A percentile compares a stretch with the other conserved stretches of the same genome.
phyloP scores from a whole-genome alignment of 2,113 vertebrate genomes.

The Amphiprion percula region DNA sequence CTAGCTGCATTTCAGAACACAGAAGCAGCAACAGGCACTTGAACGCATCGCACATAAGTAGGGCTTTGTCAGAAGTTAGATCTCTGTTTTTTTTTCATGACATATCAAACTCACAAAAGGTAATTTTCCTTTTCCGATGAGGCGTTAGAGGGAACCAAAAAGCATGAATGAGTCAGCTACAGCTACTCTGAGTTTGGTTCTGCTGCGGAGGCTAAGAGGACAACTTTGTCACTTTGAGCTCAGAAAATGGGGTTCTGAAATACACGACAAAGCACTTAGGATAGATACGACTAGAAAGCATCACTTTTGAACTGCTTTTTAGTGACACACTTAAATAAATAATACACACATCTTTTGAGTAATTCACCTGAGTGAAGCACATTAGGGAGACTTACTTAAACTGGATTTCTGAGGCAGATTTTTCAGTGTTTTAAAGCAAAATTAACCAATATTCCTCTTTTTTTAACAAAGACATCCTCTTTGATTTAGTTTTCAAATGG shows the following conservation, averaged over 20 bases:
- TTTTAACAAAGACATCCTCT: not conserved
- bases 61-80: constrained; percentile 18
- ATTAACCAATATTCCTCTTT: not conserved
- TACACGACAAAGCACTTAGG: constrained; percentile 31
- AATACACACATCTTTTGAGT: not conserved
- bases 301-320: constrained; percentile 10
- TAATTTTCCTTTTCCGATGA: not conserved
- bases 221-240: constrained; percentile 1
- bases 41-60: not conserved
- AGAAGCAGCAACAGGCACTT: not conserved
- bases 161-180: constrained; percentile 12
- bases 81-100: constrained; percentile 14
- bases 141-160: not conserved
- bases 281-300: not conserved
- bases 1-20: constrained; percentile 16
- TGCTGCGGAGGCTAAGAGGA: not conserved
- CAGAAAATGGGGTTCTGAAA: constrained; percentile 18
- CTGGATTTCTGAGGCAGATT: not conserved
- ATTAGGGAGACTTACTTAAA: not conserved
- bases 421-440: not conserved
- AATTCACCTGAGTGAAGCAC: not conserved
- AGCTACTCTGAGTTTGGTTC: not conserved
- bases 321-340: constrained; percentile 2
- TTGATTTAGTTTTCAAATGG: not conserved
- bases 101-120: constrained; percentile 10